Conservation (phyloP, 2,113 vertebrate species). For the Dicerorhinus sumatrensis region DNA sequence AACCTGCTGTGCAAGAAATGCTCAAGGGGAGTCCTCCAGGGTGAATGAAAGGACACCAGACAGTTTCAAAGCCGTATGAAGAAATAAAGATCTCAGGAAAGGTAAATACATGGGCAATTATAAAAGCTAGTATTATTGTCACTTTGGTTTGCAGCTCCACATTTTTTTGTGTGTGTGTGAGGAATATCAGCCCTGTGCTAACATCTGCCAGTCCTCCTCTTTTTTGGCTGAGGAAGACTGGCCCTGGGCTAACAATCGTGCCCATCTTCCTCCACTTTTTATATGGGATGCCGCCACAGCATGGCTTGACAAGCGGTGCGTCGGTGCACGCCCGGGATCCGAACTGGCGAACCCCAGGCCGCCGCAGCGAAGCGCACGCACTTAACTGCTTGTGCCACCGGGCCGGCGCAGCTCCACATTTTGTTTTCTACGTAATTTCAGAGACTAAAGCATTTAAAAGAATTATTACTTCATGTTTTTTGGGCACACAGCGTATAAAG, state of each 20-base stretch:
- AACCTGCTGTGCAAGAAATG: neutral
- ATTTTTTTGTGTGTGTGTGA: no score
- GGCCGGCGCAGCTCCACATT: neutral
- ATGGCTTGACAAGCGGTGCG: no score
- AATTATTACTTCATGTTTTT: neutral
- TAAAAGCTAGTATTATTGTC: neutral
- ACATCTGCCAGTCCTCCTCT: no score
- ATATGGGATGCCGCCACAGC: no score
- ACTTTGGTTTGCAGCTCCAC: neutral
- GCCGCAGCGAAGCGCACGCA: no score
- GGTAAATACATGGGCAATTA: neutral
- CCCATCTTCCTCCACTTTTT: no score
- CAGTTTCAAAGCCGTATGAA: neutral
- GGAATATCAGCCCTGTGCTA: no score
- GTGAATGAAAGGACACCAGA: neutral
- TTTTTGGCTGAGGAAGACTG: no score
- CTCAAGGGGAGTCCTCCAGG: neutral
- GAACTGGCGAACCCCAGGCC: no score
- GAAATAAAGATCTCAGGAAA: neutral
- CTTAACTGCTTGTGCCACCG: no score
- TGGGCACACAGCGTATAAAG: neutral
- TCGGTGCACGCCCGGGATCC: no score
- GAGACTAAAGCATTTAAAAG: neutral
- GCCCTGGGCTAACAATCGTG: no score
- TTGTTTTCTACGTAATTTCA: neutral